Evolutionary conservation across 2,797 vertebrate genomes (phyloP).

Genomic region (Lutjanus campechanus): DNA sequence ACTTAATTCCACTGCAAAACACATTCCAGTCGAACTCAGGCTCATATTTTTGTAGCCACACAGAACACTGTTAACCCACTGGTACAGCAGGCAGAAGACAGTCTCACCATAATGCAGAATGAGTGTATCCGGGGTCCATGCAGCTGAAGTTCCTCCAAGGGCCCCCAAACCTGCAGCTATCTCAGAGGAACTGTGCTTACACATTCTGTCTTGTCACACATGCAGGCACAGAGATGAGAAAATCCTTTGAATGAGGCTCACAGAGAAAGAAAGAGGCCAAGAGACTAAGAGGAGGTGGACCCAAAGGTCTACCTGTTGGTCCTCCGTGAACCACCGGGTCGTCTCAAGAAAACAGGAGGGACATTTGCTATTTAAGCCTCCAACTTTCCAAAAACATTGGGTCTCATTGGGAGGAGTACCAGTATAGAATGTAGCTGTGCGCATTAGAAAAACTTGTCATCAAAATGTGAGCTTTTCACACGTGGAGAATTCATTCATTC

Average conservation of each 20-base stretch:
- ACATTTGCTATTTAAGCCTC: conserved; percentile 29
- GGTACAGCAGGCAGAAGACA: not conserved
- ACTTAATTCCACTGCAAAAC: not conserved
- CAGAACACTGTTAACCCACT: no score
- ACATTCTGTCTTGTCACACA: conserved; percentile 33
- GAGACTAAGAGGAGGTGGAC: conserved; percentile 16
- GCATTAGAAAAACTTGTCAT: conserved; percentile 16
- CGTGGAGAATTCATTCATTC: not conserved
- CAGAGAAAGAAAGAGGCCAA: conserved; percentile 23
- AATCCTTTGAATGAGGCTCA: conserved; percentile 33
- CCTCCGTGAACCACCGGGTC: conserved; percentile 2
- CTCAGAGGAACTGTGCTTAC: conserved; percentile 23
- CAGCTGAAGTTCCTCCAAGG: not conserved
- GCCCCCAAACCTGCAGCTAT: conserved; percentile 13
- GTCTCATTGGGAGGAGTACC: conserved; percentile 10
- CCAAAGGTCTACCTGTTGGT: conserved; percentile 31
- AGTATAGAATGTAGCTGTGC: not conserved
- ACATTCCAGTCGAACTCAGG: not conserved
- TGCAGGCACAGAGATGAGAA: conserved; percentile 8
- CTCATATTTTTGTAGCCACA: not conserved
- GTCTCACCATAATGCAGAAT: not conserved
- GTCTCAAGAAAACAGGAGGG: conserved; percentile 1
- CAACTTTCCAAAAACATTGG: conserved; percentile 5
- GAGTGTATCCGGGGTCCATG: not conserved
- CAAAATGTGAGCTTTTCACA: conserved; percentile 17